Conservation (phyloP, 2,113 vertebrate species). For the Erythrocercus mccallii region DNA sequence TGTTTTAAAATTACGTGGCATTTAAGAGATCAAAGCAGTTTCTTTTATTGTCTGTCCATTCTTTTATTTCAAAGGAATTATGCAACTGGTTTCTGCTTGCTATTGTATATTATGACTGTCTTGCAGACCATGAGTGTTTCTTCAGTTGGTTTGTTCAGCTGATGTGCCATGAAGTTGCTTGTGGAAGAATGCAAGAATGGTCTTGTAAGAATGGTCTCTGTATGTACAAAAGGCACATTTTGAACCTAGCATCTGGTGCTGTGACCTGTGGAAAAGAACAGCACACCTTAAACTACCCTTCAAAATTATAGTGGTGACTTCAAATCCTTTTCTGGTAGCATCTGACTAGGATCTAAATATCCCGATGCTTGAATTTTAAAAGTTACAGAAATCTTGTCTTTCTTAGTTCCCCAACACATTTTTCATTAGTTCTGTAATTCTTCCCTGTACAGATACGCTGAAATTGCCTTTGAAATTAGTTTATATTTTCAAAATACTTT, state of each 20-base stretch:
- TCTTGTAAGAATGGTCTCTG: neutral
- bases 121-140: conserved; percentile 46
- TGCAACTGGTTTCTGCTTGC: neutral
- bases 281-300: neutral
- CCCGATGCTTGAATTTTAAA: neutral
- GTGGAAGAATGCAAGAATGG: neutral
- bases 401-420: neutral
- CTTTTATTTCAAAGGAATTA: conserved; percentile 23
- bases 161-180: neutral
- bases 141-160: neutral
- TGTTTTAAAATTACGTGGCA: neutral
- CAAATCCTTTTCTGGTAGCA: neutral
- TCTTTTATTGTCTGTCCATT: conserved; percentile 2
- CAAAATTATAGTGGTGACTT: neutral
- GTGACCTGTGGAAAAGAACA: neutral
- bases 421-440: neutral
- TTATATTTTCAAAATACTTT: neutral
- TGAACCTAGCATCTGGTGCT: neutral
- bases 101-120: conserved; percentile 55
- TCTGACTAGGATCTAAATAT: neutral
- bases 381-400: neutral
- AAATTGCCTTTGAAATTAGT: neutral
- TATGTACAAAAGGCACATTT: neutral
- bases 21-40: conserved; percentile 31
- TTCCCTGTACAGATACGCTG: neutral